Conservation (phyloP, 1,140 invertebrate species). For the Diabrotica virgifera region DNA sequence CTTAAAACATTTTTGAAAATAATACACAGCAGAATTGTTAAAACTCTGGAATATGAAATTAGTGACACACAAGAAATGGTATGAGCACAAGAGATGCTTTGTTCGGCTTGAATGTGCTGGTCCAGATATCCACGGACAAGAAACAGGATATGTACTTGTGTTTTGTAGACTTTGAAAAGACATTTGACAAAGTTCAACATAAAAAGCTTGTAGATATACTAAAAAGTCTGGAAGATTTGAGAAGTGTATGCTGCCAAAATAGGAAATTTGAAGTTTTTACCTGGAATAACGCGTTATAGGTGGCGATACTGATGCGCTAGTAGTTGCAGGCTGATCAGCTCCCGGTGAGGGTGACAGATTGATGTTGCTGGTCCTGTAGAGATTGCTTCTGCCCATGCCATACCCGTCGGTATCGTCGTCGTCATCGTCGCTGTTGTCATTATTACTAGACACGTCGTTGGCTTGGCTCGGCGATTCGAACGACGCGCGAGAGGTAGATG, state of each 20-base stretch:
- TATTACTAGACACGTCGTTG: conserved; percentile 27
- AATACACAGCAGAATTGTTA: too few species aligned
- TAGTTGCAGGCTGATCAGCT: background rate
- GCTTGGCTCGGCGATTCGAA: background rate
- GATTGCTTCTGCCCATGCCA: conserved; percentile 19
- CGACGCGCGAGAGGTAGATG: conserved; percentile 19
- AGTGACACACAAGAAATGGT: too few species aligned
- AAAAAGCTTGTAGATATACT: too few species aligned
- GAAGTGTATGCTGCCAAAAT: background rate
- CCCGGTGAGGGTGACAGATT: conserved; percentile 20
- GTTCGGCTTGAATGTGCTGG: too few species aligned
- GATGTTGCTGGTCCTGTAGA: conserved; percentile 33
- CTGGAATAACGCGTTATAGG: background rate
- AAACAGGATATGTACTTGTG: too few species aligned
- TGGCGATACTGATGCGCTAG: background rate
- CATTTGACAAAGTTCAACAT: too few species aligned
- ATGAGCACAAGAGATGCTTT: too few species aligned
- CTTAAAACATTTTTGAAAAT: too few species aligned
- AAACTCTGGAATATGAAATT: too few species aligned
- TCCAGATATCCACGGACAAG: too few species aligned
- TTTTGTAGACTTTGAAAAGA: too few species aligned
- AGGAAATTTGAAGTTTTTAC: background rate
- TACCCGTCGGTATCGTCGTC: conserved; percentile 26
- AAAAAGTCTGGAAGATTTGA: too few species aligned
- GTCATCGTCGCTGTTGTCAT: conserved; percentile 27